Conservation (phyloP, 2,113 vertebrate genomes). For the Megaceryle torquata region DNA sequence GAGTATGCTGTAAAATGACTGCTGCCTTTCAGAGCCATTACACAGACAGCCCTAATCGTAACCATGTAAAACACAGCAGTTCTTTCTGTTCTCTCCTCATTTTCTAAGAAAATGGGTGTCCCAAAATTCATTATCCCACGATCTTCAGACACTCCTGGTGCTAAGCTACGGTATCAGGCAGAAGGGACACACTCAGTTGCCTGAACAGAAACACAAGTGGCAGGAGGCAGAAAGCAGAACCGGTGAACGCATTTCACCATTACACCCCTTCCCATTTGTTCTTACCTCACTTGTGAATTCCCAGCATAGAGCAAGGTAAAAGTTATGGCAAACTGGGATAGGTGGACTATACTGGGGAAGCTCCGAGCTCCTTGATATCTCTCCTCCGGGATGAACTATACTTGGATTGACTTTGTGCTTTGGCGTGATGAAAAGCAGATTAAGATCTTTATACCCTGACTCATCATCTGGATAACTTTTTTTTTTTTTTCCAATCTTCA, state of each 20-base stretch:
- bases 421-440: neutral
- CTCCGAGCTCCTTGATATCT: neutral
- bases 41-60: neutral
- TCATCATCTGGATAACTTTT: neutral
- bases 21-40: neutral
- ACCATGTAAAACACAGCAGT: neutral
- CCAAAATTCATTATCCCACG: neutral
- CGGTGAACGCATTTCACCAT: neutral
- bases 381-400: neutral
- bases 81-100: neutral
- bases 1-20: neutral
- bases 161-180: neutral
- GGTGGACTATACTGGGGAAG: neutral
- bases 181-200: neutral
- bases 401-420: neutral
- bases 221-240: neutral
- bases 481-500: neutral
- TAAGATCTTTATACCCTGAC: neutral
- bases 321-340: neutral
- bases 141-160: neutral
- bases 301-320: neutral
- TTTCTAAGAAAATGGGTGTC: neutral
- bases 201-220: neutral
- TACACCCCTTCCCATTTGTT: neutral
- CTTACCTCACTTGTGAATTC: neutral